phyloP scores from a whole-genome alignment of 1,140 invertebrate genomes.

The Lordiphosa clarofinis region DNA sequence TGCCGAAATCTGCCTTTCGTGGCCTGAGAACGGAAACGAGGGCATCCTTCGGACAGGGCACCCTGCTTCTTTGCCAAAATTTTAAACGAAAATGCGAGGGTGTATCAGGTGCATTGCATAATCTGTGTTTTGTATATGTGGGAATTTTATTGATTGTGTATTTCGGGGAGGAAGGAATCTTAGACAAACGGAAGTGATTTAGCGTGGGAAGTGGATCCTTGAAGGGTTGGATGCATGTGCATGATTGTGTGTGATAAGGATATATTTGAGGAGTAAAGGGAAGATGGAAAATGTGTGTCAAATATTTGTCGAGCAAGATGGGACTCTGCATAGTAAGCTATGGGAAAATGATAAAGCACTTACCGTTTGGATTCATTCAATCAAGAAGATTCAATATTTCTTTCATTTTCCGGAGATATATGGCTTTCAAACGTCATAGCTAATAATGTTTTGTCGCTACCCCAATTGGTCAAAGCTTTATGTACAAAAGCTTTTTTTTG shows the following conservation, averaged over 20 bases:
- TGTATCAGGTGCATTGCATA: conserved; percentile 55
- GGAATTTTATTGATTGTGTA: conserved; percentile 1
- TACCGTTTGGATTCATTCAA: too few species aligned
- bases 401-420: too few species aligned
- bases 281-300: background rate
- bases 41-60: conserved; percentile 7
- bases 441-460: too few species aligned
- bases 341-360: background rate
- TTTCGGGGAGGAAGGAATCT: too few species aligned
- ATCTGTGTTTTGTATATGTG: conserved; percentile 32
- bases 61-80: conserved; percentile 31
- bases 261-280: too few species aligned
- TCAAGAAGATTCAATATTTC: too few species aligned
- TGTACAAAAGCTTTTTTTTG: too few species aligned
- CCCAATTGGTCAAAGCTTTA: too few species aligned
- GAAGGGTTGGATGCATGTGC: conserved; percentile 13
- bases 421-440: too few species aligned
- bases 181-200: too few species aligned
- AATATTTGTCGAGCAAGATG: background rate
- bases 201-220: too few species aligned
- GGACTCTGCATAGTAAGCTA: background rate
- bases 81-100: conserved; percentile 29
- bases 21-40: conserved; percentile 43
- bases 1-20: conserved; percentile 28
- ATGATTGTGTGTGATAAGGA: background rate